phyloP scores from a whole-genome alignment of 2,888 invertebrate species.

The Lymantria dispar region DNA sequence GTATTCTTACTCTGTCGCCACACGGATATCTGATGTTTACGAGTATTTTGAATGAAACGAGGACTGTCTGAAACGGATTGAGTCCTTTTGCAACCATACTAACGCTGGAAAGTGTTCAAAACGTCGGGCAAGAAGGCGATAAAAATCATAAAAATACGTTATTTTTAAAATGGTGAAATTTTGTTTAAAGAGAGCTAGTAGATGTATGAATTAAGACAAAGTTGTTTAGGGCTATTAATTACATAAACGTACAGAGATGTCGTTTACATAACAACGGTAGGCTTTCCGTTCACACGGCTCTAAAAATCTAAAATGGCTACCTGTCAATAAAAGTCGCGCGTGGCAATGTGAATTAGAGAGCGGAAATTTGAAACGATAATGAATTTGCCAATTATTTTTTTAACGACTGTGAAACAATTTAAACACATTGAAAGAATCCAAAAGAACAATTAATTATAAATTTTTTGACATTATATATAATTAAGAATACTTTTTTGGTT shows the following conservation, averaged over 20 bases:
- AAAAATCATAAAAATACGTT: too few species aligned
- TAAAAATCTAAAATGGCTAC: slow-evolving; percentile 12
- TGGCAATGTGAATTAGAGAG: slow-evolving; percentile 27
- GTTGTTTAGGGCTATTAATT: slow-evolving; percentile 5
- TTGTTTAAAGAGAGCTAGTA: too few species aligned
- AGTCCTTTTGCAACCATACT: too few species aligned
- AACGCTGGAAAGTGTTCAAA: too few species aligned
- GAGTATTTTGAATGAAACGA: too few species aligned
- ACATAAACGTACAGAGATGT: slow-evolving; percentile 13
- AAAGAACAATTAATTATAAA: slow-evolving; percentile 3
- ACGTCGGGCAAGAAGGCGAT: too few species aligned
- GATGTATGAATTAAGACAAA: background rate
- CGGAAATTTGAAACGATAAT: slow-evolving; percentile 21
- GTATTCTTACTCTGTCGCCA: too few species aligned
- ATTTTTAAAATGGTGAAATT: too few species aligned
- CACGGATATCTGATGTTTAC: too few species aligned
- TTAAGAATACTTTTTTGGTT: slow-evolving; percentile 3
- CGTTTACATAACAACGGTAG: slow-evolving; percentile 21
- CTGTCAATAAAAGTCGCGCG: slow-evolving; percentile 22
- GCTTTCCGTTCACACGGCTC: slow-evolving; percentile 29
- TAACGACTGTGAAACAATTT: background rate
- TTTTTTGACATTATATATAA: slow-evolving; percentile 3
- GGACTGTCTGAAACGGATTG: too few species aligned
- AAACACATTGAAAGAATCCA: slow-evolving; percentile 1
- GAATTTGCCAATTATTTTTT: slow-evolving; percentile 19